Base-by-base conservation (phyloP, 30 jellyfish, hydroid and myxozoan species). In the Aurelia coerulea region DNA sequence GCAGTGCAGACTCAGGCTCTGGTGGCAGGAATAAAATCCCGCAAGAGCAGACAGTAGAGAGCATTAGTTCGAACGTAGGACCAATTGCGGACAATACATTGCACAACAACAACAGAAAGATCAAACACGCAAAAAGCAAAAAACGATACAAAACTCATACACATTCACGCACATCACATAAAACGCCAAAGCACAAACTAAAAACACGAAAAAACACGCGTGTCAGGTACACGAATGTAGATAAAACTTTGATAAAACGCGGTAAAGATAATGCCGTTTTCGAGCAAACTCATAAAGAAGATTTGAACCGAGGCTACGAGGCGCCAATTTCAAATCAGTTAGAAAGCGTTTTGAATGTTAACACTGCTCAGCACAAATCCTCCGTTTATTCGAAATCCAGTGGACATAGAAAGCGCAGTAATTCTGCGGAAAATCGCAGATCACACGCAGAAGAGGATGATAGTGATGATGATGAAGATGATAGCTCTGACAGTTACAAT, bases 251-350 rank as follows among this genome's bases (percentile, higher is more conserved):
- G 81, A 84, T 84, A 29, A 84, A 75, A 67, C 51, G 86, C 33
- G 67, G 65, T 42, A 79, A 50, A 34, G 52, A 64, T 13, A 62
- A 3, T 53, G n/a, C 49, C 17, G 34, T 32, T 37, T 46, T 46
- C 14, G 56, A 46, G 8, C 78, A 68, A 14, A 60, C 46, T 17
- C 31, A 60, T 17, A 60, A 60, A 60, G 70, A 17, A 13, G 70
- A n/a, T 17, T 60, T 17, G 35, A 60, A 23, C 35, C 70, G 35
- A 60, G 31, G 67, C 17, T 85, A 81, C 74, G 85, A 90, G 54
- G 97, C 95, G 10, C 97, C 97, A 12, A 79, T 91, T 49, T 91
- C 97, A 15, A 91, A 91, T 13, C 96, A 88, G 13, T 52, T 90
- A 58, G 95, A 90, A 42, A 90, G 91, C 63, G 88, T 90, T 2